Evolutionary conservation across 2,888 invertebrate species (phyloP).

Genomic region (Odontomyia ornata): DNA sequence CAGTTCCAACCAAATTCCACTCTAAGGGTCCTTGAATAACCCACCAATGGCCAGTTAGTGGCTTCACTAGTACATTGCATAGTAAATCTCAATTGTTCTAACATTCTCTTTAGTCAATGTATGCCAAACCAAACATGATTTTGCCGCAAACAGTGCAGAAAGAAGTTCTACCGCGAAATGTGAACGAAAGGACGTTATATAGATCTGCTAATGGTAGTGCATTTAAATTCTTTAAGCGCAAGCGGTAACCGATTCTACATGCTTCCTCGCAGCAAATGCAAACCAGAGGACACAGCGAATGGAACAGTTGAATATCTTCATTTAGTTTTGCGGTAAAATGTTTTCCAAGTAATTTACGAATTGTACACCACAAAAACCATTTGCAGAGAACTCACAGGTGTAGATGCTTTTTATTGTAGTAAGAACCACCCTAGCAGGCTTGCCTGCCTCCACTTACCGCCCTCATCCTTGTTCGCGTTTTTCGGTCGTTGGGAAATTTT

Average conservation of each 20-base stretch:
- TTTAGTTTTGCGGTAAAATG: constrained; percentile 31
- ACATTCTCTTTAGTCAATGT: too few relatives aligned
- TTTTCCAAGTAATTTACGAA: constrained; percentile 37
- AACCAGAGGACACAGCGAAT: background rate
- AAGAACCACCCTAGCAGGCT: too few relatives aligned
- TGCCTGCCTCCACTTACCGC: background rate
- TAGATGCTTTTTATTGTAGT: background rate
- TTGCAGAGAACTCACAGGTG: constrained; percentile 23
- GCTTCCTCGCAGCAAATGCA: background rate
- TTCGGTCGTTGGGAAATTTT: constrained; percentile 2
- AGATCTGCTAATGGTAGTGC: constrained; percentile 30
- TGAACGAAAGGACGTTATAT: constrained; percentile 12
- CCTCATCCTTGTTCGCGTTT: background rate
- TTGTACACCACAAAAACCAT: constrained; percentile 31
- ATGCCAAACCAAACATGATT: background rate
- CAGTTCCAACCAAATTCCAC: background rate
- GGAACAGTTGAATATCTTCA: constrained; percentile 26
- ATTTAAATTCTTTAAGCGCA: constrained; percentile 26
- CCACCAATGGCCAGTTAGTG: too few relatives aligned
- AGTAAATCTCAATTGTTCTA: too few relatives aligned
- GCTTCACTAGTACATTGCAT: too few relatives aligned
- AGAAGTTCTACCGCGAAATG: constrained; percentile 34
- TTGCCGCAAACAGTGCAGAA: background rate
- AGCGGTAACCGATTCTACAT: background rate
- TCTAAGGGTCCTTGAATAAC: background rate